phyloP scores from a whole-genome alignment of 2,888 invertebrate genomes.

The Eupithecia subumbrata region DNA sequence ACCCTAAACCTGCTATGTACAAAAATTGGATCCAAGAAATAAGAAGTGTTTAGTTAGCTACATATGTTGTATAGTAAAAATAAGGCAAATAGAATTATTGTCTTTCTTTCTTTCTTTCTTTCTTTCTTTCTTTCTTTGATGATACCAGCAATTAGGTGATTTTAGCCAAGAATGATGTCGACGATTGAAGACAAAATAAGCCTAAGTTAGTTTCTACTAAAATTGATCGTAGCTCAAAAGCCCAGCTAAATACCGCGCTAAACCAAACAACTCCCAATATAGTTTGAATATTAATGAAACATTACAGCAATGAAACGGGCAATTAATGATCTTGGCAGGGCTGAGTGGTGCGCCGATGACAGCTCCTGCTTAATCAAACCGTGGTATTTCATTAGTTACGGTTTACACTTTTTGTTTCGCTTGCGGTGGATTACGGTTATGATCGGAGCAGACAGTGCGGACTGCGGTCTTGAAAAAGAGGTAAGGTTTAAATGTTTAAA shows the following conservation, averaged over 20 bases:
- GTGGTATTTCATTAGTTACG: slow-evolving; percentile 76
- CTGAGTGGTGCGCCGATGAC: slow-evolving; percentile 65
- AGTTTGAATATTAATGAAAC: slow-evolving; percentile 74
- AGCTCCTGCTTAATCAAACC: slow-evolving; percentile 73
- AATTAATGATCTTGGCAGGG: slow-evolving; percentile 75
- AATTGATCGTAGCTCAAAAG: background rate
- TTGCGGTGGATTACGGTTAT: slow-evolving; percentile 48
- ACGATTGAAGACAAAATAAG: background rate
- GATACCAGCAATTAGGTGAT: background rate
- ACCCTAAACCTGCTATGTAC: too few species aligned
- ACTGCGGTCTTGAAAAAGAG: background rate
- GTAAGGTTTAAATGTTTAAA: slow-evolving; percentile 4
- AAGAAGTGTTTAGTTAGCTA: too few species aligned
- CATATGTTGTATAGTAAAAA: too few species aligned
- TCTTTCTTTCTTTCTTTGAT: too few species aligned
- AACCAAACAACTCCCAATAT: slow-evolving; percentile 56
- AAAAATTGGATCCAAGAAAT: too few species aligned
- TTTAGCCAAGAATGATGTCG: background rate
- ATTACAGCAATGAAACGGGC: slow-evolving; percentile 74
- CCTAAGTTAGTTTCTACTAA: background rate
- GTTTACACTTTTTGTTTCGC: slow-evolving; percentile 60
- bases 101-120: too few species aligned
- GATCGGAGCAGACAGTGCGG: slow-evolving; percentile 29
- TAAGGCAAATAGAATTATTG: too few species aligned
- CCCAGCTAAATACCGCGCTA: slow-evolving; percentile 24